Base-by-base conservation (phyloP, 2,113 vertebrate species). In the Aphyosemion australe region DNA sequence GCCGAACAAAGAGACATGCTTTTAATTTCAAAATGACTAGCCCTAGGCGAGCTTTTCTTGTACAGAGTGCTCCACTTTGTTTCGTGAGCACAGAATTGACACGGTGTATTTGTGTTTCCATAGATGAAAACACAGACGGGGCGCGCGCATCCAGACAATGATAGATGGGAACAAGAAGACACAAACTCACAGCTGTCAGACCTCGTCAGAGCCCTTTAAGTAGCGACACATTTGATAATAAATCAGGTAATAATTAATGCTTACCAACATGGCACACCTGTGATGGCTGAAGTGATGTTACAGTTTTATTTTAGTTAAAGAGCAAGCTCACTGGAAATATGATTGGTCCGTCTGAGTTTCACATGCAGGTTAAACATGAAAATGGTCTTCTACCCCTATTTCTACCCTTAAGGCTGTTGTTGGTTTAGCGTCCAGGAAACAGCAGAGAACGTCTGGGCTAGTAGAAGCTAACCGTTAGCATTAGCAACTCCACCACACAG, bases 11-110 rank as follows among this genome's bases (percentile, higher is more conserved):
- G 66, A 81, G 80, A 80, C 84, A 83, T 75, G 84, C 76, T 87
- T 84, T 83, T 81, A 83, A 85, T 87, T 83, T 85, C 75, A 83
- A 86, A 87, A 87, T 80, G 79, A 79, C 77, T 85, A 46, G 81
- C 88, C 79, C 41, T 65, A 32, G 83, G 88, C 83, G 37, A 74
- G 83, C 80, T 74, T 69, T 70, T 78, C 74, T 81, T 83, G 78
- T 72, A 69, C 69, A 57, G 73, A 68, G 69, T 15, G 74, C 80
- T 84, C 65, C 74, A 77, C 83, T 86, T 85, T 87, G 82, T 84
- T 87, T 84, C 71, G 75, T 41, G 47, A 58, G 2, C n/a, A 12
- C 76, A 75, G 74, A 72, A 59, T 26, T 78, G 82, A 87, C 79
- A 78, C 18, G 69, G 48, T 1, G 62, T 72, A 74, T 83, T 85